Conservation (phyloP, 2,113 vertebrate species). For the Chionis minor region DNA sequence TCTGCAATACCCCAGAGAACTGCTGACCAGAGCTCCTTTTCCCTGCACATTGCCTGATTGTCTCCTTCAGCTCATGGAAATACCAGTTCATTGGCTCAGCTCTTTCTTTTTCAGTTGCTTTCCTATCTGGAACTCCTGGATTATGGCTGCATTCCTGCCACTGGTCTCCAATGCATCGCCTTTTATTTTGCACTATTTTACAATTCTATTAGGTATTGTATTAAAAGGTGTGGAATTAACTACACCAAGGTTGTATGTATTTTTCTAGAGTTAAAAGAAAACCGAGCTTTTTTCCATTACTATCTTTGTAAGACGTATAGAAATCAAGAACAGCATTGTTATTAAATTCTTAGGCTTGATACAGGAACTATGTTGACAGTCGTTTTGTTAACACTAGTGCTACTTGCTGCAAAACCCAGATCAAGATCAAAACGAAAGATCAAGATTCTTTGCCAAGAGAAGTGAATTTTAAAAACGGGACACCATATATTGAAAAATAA, state of each 20-base stretch:
- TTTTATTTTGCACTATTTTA: neutral
- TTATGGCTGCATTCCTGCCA: neutral
- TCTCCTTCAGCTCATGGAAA: neutral
- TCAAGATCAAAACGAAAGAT: neutral
- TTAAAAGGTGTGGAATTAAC: neutral
- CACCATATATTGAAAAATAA: neutral
- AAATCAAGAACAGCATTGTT: neutral
- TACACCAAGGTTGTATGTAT: neutral
- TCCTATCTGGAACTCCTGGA: neutral
- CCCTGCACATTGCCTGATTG: neutral
- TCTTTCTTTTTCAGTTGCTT: neutral
- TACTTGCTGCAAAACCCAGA: neutral
- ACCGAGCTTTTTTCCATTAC: neutral
- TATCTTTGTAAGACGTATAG: neutral
- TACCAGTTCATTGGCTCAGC: neutral
- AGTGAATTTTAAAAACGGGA: neutral
- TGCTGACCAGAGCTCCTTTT: constrained; percentile 42
- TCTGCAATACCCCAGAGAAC: constrained; percentile 25
- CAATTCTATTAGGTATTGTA: neutral
- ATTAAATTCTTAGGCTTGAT: neutral
- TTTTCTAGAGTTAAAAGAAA: neutral
- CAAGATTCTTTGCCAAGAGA: neutral
- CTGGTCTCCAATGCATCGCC: neutral
- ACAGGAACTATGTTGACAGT: neutral
- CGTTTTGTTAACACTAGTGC: neutral